These are phyloP conservation scores for Oxygymnocypris stewartii DNA, from an alignment of 2,113 vertebrate species.

Conservation along the genomic window DNA sequence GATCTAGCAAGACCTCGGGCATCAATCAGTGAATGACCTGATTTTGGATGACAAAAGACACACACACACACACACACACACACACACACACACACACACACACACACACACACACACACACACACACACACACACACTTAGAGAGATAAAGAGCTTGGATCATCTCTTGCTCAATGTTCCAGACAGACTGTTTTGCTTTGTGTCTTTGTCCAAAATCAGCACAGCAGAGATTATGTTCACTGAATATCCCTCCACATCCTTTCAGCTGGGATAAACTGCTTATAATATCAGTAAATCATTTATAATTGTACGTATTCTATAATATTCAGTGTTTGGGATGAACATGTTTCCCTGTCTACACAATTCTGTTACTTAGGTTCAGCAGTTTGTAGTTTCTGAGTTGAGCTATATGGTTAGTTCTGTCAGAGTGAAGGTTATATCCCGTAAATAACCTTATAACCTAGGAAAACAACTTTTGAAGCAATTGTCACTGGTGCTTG, in stretches of 20 bases:
- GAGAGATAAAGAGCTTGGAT: slow-evolving; percentile 43
- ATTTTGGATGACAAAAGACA: slow-evolving; percentile 25
- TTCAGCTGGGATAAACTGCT: slow-evolving; percentile 4
- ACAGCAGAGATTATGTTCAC: slow-evolving; percentile 29
- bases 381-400: neutral
- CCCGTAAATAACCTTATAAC: neutral
- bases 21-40: slow-evolving; percentile 44
- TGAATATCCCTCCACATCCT: slow-evolving; percentile 34
- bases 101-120: neutral
- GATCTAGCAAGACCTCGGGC: slow-evolving; percentile 52
- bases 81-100: slow-evolving; percentile 23
- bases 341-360: neutral
- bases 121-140: slow-evolving; percentile 18
- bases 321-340: neutral
- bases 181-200: slow-evolving; percentile 26
- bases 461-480: neutral
- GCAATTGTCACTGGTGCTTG: neutral
- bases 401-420: neutral
- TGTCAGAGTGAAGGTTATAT: neutral
- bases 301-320: slow-evolving; percentile 1
- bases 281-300: slow-evolving; percentile 3
- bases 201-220: slow-evolving; percentile 38
- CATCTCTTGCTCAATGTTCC: slow-evolving; percentile 35
- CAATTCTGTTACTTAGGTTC: neutral
- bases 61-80: neutral